Evolutionary conservation across 2,888 invertebrate species (phyloP).

Genomic region (Shargacucullia verbasci): DNA sequence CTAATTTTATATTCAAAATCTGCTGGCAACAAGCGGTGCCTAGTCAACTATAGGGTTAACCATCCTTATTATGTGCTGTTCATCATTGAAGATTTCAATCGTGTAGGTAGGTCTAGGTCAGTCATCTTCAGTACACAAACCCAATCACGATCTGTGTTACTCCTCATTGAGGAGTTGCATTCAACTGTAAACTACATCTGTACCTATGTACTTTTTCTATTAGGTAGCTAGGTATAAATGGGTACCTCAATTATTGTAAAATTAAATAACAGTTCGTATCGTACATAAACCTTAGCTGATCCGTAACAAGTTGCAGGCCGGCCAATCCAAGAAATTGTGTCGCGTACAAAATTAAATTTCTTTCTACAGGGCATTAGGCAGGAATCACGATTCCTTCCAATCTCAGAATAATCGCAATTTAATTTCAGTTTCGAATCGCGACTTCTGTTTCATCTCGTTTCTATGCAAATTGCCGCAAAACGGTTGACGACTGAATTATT

Average conservation of each 20-base stretch:
- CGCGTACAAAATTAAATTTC: slow-evolving; percentile 72
- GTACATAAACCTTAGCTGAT: slow-evolving; percentile 13
- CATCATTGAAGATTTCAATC: too few relatives aligned
- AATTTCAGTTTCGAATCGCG: slow-evolving; percentile 71
- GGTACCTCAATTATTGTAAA: not conserved
- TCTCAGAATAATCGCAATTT: slow-evolving; percentile 75
- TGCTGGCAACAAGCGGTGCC: too few relatives aligned
- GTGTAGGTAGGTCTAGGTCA: too few relatives aligned
- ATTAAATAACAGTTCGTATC: slow-evolving; percentile 6
- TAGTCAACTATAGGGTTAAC: too few relatives aligned
- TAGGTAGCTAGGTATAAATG: too few relatives aligned
- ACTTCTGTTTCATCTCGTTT: slow-evolving; percentile 76
- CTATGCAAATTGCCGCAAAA: slow-evolving; percentile 77
- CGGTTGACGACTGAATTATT: slow-evolving; percentile 71
- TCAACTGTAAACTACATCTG: too few relatives aligned
- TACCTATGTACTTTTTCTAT: too few relatives aligned
- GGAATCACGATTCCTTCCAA: slow-evolving; percentile 70
- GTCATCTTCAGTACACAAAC: too few relatives aligned
- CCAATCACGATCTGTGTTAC: too few relatives aligned
- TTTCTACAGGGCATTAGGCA: slow-evolving; percentile 65
- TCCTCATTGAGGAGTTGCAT: too few relatives aligned
- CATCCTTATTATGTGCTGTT: too few relatives aligned
- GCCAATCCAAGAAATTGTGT: slow-evolving; percentile 54
- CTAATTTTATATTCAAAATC: too few relatives aligned
- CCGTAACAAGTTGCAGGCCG: slow-evolving; percentile 29